Evolutionary conservation across 1,140 invertebrate genomes (phyloP), one percentile per base, ranked within the genome.

Genomic region (Popillia japonica): DNA sequence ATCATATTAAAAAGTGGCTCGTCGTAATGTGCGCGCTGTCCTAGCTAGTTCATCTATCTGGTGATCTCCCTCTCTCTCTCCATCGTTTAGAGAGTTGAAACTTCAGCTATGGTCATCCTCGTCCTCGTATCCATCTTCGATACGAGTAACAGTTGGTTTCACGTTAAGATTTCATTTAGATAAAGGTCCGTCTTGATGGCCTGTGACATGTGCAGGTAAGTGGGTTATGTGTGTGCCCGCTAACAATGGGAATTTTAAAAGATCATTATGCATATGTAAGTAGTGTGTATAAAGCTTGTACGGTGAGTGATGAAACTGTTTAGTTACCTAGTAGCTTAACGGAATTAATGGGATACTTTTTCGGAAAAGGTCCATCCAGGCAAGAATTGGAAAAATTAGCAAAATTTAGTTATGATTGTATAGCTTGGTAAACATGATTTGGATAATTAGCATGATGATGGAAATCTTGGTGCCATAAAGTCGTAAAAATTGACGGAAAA

Each of bases 161-260:
- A 79, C 77, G 79, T 77, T 78, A 79, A 83, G 83, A 84, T 84
- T 84, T 83, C 83, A 84, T 84, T 83, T 81, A 84, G 83, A 84
- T 84, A 82, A 84, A 81, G 75, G 73, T 64, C 17, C 61, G 61
- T 77, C 68, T 77, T 79, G 82, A 82, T 82, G 81, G 82, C 61
- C 75, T 81, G 79, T 82, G 81, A 82, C 81, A 80, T 80, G 78
- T 78, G 79, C 81, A 82, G 81, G 80, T 82, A 82, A 80, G 78
- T 79, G 78, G 72, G 77, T 73, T 79, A 80, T n/a, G n/a, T 79
- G 78, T 76, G 78, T 72, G 78, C 81, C 76, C 78, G 78, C 79
- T 76, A 81, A 83, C 82, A 83, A 83, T 83, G 77, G 79, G 75
- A 78, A 79, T 80, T 83, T 83, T 82, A 78, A 79, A 75, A 82